Percentiles rank a stretch among this genome's conserved stretches.
Evolutionary conservation across 2,113 vertebrate genomes (phyloP).

Genomic region (Epinephelus lanceolatus): DNA sequence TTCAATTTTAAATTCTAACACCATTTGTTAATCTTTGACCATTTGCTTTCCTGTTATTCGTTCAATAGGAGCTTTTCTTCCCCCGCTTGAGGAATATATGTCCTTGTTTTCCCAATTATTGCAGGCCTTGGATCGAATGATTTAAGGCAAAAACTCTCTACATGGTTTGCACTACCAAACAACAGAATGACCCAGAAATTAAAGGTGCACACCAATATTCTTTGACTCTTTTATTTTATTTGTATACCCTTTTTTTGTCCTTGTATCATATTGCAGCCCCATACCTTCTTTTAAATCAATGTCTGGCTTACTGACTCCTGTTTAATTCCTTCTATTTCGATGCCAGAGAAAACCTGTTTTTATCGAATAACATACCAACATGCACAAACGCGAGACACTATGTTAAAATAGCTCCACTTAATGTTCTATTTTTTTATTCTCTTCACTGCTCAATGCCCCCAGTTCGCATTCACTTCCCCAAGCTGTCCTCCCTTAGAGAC

Average conservation of each 20-base stretch:
- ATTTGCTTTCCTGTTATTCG: not conserved
- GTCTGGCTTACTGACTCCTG: not conserved
- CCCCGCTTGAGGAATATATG: too few relatives aligned
- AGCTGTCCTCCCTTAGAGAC: conserved; percentile 7
- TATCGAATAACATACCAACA: not conserved
- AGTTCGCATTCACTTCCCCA: not conserved
- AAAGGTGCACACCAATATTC: not conserved
- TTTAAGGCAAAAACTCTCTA: not conserved
- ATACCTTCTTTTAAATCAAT: not conserved
- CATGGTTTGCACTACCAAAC: not conserved
- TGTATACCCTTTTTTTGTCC: not conserved
- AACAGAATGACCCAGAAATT: not conserved
- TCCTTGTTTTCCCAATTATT: too few relatives aligned
- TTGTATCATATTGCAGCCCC: not conserved
- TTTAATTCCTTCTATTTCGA: not conserved
- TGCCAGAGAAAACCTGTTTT: not conserved
- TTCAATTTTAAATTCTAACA: not conserved
- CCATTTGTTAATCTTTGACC: not conserved
- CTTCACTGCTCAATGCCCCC: not conserved
- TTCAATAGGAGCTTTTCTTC: not conserved
- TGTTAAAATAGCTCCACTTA: not conserved
- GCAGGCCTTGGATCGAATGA: too few relatives aligned
- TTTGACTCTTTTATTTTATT: not conserved
- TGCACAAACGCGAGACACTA: not conserved
- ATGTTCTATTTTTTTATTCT: not conserved